Base-by-base conservation (phyloP, 1,140 invertebrate genomes). In the Drosophila pseudoobscura region DNA sequence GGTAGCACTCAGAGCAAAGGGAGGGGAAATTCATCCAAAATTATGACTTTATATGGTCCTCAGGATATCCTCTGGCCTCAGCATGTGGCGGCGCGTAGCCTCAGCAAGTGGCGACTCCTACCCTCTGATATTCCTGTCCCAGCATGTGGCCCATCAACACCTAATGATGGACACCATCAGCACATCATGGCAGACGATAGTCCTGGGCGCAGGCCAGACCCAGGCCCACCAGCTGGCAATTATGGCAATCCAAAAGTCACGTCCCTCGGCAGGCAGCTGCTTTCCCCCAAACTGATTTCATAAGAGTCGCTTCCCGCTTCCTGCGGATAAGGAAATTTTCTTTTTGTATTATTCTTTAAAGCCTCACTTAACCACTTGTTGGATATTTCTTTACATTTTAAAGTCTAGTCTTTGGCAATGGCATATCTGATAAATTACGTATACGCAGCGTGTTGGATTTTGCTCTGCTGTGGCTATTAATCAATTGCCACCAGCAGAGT, bases 191-290 rank as follows among this genome's bases (percentile, higher is more conserved):
- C 64, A 43, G 66, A 1, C 35, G 35, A 39, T 39, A 63, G 39
- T 43, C 45, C 39, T 20, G 47, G 31, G 41, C 45, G 39, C 56
- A 58, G 49, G 60, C 31, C 6, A 43, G 41, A 11, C 24, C 24
- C 24, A 26, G 24, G 24, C n/a, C 52, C 44, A 35, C 46, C 52
- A 58, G 70, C 45, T 59, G 73, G 76, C 80, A 84, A 84, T 84
- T 84, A 84, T 80, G 66, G 75, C 72, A 65, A 80, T 76, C 53
- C 80, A 43, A 73, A 45, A 77, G 80, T 84, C 80, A 84, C 80
- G 80, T 85, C 59, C 80, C 75, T 69, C 53, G 56, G 56, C 22
- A 51, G 69, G 72, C 57, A 66, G 43, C 75, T 75, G 65, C 71
- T 71, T 78, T 39, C 35, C 75, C 53, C 59, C 29, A 76, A 84